Conservation (phyloP, 1,140 invertebrate genomes). For the Halyomorpha halys region DNA sequence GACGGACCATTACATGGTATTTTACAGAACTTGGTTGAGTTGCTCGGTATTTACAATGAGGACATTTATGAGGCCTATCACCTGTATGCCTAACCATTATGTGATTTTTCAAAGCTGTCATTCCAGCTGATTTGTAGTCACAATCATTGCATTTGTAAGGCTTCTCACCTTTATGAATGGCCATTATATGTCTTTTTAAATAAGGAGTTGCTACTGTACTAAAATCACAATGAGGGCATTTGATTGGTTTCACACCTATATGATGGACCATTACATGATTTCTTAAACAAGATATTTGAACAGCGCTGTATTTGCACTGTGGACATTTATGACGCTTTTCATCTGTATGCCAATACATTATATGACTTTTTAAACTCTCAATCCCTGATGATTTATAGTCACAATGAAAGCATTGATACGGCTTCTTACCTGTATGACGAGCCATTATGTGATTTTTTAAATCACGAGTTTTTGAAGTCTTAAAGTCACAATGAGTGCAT, state of each 20-base stretch:
- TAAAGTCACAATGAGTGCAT: background rate
- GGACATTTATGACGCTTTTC: background rate
- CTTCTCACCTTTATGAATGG: background rate
- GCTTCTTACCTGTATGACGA: background rate
- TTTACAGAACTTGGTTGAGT: background rate
- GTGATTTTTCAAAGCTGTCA: background rate
- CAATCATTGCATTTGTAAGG: background rate
- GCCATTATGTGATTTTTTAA: background rate
- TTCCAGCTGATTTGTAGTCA: background rate
- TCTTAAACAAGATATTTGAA: background rate
- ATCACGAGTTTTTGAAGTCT: background rate
- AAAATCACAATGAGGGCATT: background rate
- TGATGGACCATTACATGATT: background rate
- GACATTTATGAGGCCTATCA: background rate
- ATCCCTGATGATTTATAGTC: background rate
- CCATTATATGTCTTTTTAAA: background rate
- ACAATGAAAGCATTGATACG: background rate
- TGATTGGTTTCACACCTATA: background rate
- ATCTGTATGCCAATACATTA: background rate
- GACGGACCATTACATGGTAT: too few relatives aligned
- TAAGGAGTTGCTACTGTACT: background rate
- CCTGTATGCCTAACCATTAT: background rate
- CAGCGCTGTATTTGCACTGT: background rate
- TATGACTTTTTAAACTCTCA: background rate
- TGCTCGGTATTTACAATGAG: background rate